Base-by-base conservation (phyloP, 2,113 vertebrate genomes). In the Beaufortia kweichowensis region DNA sequence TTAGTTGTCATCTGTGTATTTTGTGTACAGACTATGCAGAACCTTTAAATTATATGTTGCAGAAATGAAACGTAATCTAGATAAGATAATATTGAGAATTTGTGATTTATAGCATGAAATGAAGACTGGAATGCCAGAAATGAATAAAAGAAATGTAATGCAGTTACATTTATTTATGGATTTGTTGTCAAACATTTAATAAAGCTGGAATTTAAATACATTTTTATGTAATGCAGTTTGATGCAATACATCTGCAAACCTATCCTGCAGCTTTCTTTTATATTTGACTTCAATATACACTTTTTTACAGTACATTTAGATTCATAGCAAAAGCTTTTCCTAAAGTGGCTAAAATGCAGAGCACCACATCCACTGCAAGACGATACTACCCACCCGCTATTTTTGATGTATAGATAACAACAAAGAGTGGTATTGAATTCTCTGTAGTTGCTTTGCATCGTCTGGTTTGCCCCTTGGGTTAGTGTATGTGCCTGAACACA, bases 101-200 rank as follows among this genome's bases (percentile, higher is more conserved):
- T 43, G n/a, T 24, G 1, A 68, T 67, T 29, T 12, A 26, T 29
- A 31, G 31, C 65, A 31, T 48, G 65, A 68, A 69, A 55, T 53
- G 46, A 68, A 19, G 28, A 31, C 19, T 11, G 43, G 17, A 17
- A 26, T 65, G 39, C 14, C 39, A 28, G 14, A 66, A 48, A 46
- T 19, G 0, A 66, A 28, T 11, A 26, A 43, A 66, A 66, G 31
- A 33, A 6, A 6, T 50, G 48, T n/a, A n/a, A 1, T 21, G 6
- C 48, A 50, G 12, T 19, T 6, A 6, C 2, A 50, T 17, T 14
- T n/a, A n/a, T 1, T 14, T 14, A 28, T 33, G 3, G 46, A 55
- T 6, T 53, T 56, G 48, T 35, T 14, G 67, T 48, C 67, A 70
- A 70, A 70, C 56, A 6, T 55, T 70, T 35, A 11, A 69, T 35